Conservation (phyloP, 1,140 invertebrate species). For the Achroia grisella region DNA sequence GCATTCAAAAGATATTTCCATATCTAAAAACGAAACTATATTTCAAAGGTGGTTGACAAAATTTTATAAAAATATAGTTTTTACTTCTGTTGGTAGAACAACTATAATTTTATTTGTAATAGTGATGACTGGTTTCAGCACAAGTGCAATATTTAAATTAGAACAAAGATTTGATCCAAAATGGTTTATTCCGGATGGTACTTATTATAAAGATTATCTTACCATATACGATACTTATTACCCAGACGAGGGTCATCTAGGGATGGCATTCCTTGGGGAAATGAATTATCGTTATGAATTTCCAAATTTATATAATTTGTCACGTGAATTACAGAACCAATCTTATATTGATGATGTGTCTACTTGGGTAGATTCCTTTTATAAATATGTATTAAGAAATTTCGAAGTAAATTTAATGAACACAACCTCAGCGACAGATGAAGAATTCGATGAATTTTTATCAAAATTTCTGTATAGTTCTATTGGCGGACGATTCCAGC, state of each 20-base stretch:
- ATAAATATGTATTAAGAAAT: conserved; percentile 75
- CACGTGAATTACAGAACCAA: conserved; percentile 72
- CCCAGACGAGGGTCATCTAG: conserved; percentile 78
- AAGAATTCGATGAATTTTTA: conserved; percentile 76
- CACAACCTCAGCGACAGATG: conserved; percentile 53
- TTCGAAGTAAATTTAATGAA: conserved; percentile 70
- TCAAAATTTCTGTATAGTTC: conserved; percentile 83
- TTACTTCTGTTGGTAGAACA: conserved; percentile 77
- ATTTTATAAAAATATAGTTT: conserved; percentile 76
- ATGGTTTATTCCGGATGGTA: conserved; percentile 84
- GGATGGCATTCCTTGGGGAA: conserved; percentile 79
- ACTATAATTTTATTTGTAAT: conserved; percentile 76
- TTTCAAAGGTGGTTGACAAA: conserved; percentile 72
- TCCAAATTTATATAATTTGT: conserved; percentile 74
- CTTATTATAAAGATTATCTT: conserved; percentile 81
- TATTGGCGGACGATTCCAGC: conserved; percentile 79
- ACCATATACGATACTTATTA: conserved; percentile 73
- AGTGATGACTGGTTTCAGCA: conserved; percentile 74
- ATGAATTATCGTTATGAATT: conserved; percentile 80
- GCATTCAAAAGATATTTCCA: conserved; percentile 73
- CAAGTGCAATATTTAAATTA: conserved; percentile 76
- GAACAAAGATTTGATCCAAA: conserved; percentile 85
- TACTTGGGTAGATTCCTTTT: conserved; percentile 78
- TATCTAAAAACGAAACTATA: conserved; percentile 47
- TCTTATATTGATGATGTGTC: conserved; percentile 74